Percentiles rank a stretch among this genome's conserved stretches.
phyloP scores from a whole-genome alignment of 37 sponge, comb jelly and placozoan species.

The Oscarella lobularis region DNA sequence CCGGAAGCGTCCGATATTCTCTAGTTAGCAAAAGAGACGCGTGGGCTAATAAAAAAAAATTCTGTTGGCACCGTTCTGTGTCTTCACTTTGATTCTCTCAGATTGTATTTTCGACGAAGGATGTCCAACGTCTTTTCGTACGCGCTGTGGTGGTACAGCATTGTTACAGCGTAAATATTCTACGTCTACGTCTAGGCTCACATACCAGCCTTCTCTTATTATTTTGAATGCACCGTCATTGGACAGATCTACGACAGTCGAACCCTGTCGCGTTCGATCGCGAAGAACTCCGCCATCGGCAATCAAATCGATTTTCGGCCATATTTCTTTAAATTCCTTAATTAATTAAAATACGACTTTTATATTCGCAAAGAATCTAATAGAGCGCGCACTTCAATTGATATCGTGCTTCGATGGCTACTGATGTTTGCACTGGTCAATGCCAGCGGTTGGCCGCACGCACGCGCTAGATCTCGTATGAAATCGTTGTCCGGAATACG shows the following conservation, averaged over 20 bases:
- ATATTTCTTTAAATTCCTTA: conserved; percentile 76
- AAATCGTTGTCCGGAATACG: conserved; percentile 66
- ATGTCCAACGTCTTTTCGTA: too few species aligned
- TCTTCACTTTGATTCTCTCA: too few species aligned
- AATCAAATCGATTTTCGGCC: conserved; percentile 61
- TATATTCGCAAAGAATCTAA: too few species aligned
- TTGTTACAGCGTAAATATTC: too few species aligned
- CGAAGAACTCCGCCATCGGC: conserved; percentile 67
- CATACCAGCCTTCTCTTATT: conserved; percentile 65
- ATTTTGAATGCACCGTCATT: conserved; percentile 34
- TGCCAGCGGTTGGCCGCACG: conserved; percentile 60
- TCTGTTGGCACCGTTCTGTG: too few species aligned
- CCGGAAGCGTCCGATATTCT: too few species aligned
- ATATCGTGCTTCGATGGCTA: conserved; percentile 30
- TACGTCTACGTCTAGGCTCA: background rate
- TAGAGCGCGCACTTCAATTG: conserved; percentile 32
- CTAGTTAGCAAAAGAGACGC: too few species aligned
- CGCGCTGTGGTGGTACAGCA: too few species aligned
- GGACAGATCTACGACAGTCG: conserved; percentile 71
- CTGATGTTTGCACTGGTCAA: conserved; percentile 95
- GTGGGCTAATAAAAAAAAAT: too few species aligned
- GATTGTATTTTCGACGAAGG: too few species aligned
- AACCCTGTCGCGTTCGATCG: conserved; percentile 36
- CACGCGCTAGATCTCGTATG: conserved; percentile 36
- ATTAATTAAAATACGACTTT: background rate